Evolutionary conservation across 2,888 invertebrate species (phyloP).

Genomic region (Thalpophila matura): DNA sequence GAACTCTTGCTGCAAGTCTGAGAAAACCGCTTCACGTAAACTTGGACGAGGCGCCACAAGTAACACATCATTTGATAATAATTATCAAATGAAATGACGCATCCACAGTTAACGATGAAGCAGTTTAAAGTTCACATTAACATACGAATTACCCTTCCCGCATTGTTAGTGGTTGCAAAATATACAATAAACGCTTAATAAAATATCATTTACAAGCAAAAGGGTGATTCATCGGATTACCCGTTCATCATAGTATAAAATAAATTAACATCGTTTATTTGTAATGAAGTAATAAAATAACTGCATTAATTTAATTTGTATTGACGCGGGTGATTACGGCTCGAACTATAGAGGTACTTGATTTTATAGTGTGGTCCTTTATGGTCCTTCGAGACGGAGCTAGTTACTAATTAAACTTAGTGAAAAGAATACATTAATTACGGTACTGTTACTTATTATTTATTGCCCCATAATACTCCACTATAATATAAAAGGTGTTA

Average conservation of each 20-base stretch:
- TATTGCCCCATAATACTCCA: too few species aligned
- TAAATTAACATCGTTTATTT: conserved; percentile 3
- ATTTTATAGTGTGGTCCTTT: neutral
- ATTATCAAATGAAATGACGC: neutral
- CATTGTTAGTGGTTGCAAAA: conserved; percentile 6
- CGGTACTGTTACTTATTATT: too few species aligned
- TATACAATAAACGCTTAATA: conserved; percentile 25
- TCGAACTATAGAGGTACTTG: neutral
- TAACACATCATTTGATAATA: too few species aligned
- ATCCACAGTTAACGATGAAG: neutral
- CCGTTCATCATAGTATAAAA: neutral
- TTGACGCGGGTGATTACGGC: neutral
- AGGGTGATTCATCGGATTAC: conserved; percentile 39
- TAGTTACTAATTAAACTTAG: neutral
- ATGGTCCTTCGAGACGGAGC: conserved; percentile 7
- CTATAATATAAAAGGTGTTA: too few species aligned
- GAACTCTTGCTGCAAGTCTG: too few species aligned
- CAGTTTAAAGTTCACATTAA: conserved; percentile 2
- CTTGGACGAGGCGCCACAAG: too few species aligned
- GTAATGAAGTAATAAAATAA: neutral
- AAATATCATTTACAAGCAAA: conserved; percentile 15
- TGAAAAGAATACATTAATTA: too few species aligned
- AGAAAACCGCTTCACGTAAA: too few species aligned
- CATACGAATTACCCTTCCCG: conserved; percentile 11
- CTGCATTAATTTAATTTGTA: neutral